phyloP scores from a whole-genome alignment of 1,140 invertebrate species.

The Lepidurus packardi region DNA sequence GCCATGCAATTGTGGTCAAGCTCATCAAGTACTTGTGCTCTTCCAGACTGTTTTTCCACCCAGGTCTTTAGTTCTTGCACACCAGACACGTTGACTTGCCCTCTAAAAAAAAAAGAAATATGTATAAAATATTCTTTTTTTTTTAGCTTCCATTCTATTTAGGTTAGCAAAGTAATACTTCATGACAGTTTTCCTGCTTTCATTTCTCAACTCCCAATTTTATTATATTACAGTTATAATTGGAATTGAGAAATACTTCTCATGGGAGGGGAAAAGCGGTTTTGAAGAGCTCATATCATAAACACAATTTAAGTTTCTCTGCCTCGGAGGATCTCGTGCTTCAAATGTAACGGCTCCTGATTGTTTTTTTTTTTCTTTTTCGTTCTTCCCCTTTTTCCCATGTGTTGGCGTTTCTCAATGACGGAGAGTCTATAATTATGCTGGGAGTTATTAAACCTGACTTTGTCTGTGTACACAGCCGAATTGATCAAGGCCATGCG shows the following conservation, averaged over 20 bases:
- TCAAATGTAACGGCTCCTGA: not conserved
- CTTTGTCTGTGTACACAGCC: not conserved
- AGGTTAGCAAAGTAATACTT: not conserved
- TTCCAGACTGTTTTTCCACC: not conserved
- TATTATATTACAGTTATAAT: slow-evolving; percentile 12
- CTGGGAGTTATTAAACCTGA: slow-evolving; percentile 1
- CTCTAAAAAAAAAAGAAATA: too few species aligned
- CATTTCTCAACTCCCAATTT: not conserved
- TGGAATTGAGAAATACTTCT: not conserved
- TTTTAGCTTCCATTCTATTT: not conserved
- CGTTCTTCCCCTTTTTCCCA: not conserved
- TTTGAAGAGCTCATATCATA: not conserved
- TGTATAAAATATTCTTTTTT: not conserved
- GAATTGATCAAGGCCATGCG: slow-evolving; percentile 3
- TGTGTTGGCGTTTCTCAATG: not conserved
- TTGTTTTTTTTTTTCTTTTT: not conserved
- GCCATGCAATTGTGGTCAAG: not conserved
- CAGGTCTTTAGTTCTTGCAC: too few species aligned
- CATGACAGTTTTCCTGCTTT: not conserved
- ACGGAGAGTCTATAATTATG: slow-evolving; percentile 8
- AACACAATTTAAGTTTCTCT: not conserved
- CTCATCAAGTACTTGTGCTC: not conserved
- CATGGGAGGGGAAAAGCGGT: not conserved
- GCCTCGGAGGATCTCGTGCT: too few species aligned
- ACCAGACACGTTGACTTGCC: too few species aligned